These are phyloP conservation scores for Linepithema humile DNA, from an alignment of 1,140 invertebrate species.

Conservation along the genomic window DNA sequence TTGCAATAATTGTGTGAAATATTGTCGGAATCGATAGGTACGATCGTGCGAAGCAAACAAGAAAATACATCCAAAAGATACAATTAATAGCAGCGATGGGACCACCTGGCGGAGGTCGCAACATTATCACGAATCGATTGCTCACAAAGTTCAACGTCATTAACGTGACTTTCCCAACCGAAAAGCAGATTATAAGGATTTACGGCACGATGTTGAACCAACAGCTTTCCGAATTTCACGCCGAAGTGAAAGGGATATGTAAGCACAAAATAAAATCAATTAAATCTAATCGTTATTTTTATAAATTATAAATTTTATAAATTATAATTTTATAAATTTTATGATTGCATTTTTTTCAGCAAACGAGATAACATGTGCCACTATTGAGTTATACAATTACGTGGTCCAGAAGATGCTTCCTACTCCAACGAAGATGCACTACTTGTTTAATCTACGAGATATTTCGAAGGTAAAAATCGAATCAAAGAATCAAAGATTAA, in stretches of 20 bases:
- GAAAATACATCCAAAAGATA: conserved; percentile 90
- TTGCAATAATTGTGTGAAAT: neutral
- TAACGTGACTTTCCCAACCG: conserved; percentile 92
- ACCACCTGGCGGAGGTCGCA: conserved; percentile 92
- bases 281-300: neutral
- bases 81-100: conserved; percentile 91
- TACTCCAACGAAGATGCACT: conserved; percentile 95
- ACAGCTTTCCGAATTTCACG: conserved; percentile 90
- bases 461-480: conserved; percentile 88
- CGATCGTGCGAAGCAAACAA: conserved; percentile 89
- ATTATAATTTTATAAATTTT: neutral
- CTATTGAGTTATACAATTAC: conserved; percentile 90
- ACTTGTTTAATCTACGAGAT: conserved; percentile 94
- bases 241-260: conserved; percentile 90
- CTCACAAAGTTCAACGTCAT: conserved; percentile 92
- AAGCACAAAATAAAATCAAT: conserved; percentile 59
- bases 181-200: conserved; percentile 91
- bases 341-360: conserved; percentile 70
- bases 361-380: conserved; percentile 87
- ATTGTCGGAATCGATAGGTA: conserved; percentile 82
- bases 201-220: conserved; percentile 93
- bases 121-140: conserved; percentile 90
- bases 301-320: neutral
- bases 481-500: neutral
- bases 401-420: conserved; percentile 90